Percentiles rank a stretch among this genome's conserved stretches.
These are phyloP conservation scores for Tauraco hartlaubi DNA, from an alignment of 2,797 vertebrate genomes.

Conservation along the genomic window DNA sequence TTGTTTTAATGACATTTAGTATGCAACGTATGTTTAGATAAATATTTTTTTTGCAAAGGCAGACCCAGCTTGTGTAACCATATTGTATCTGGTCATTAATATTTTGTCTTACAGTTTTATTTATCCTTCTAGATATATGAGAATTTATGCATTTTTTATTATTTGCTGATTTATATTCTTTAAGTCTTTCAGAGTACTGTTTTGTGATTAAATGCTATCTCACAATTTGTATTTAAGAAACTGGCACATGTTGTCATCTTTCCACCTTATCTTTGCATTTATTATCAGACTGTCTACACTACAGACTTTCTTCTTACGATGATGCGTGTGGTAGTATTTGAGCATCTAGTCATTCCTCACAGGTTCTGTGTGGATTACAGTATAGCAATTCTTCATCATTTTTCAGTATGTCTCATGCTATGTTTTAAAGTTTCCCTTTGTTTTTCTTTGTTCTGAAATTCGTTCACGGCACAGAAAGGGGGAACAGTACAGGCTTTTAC, in stretches of 20 bases:
- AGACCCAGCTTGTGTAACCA: background rate
- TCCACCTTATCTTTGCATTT: background rate
- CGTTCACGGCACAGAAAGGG: background rate
- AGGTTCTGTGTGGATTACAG: background rate
- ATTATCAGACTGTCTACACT: background rate
- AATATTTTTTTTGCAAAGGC: background rate
- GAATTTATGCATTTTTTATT: background rate
- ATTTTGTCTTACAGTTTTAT: background rate
- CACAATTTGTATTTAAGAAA: background rate
- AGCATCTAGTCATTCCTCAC: background rate
- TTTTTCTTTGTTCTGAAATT: background rate
- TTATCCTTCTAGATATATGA: background rate
- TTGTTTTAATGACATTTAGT: background rate
- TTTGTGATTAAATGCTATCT: background rate
- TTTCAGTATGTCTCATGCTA: background rate
- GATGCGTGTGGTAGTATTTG: background rate
- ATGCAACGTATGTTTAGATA: background rate
- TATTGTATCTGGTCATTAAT: background rate
- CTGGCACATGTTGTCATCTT: background rate
- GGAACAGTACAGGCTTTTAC: background rate
- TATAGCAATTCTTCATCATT: background rate
- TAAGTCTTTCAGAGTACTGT: background rate
- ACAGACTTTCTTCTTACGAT: background rate
- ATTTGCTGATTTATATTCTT: background rate
- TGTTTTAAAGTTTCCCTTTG: background rate